Evolutionary conservation across 2,888 invertebrate species (phyloP), one percentile per base, ranked within the genome.

Genomic region (Poecilobothrus nobilitatus): DNA sequence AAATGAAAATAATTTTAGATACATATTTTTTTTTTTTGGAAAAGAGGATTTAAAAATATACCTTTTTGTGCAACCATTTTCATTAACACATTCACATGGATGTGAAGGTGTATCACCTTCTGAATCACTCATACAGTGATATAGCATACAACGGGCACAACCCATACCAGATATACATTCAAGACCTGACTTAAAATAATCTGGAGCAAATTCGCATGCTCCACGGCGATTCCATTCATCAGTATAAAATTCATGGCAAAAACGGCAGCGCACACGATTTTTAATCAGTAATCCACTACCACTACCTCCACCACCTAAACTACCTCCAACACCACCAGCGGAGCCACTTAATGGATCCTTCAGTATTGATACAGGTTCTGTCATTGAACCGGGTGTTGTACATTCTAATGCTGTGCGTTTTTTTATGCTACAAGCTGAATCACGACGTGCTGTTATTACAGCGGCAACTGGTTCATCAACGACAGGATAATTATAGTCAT

Each of bases 61-160:
- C 84, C 94, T 87, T 75, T 90, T 90, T 69, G 88, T 85, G 82
- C 92, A 92, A 70, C 88, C 86, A 71, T 88, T 86, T 78, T 89
- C 89, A n/a, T 84, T 84, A 41, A 85, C 82, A 82, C 93, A 93
- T 72, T 90, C 88, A 84, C 95, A 96, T 10, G 95, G 94, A 78
- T 91, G 92, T 78, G 89, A 87, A 68, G 88, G 87, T 79, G 90
- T 91, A 75, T 95, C 94, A 1, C 94, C 95, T 78, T 95, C 95
- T 2, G 91, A 87, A 81, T 95, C 94, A 73, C 92, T 87, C 88
- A 94, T 91, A 82, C 96, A 96, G 84, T 96, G 95, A 84, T 95
- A 96, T 77, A 95, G 85, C 88, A 95, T 88, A 76, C 94, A 91
- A 83, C 87, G 90, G 21, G 95, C 94, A 81, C 94, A 93, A 73